Evolutionary conservation across 2,888 invertebrate species (phyloP).

Genomic region (Tuberolachnus salignus): DNA sequence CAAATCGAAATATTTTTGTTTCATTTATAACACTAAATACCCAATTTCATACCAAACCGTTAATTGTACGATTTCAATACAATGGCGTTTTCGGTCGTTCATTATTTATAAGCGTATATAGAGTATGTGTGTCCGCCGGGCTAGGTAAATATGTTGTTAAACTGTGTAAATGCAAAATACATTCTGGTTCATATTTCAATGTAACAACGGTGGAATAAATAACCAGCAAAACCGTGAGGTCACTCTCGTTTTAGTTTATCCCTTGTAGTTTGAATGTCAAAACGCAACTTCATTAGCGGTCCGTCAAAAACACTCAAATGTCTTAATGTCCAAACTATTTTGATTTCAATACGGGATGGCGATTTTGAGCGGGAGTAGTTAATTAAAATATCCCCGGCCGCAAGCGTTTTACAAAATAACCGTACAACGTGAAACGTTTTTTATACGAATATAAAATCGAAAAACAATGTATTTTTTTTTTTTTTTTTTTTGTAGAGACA

Average conservation of each 20-base stretch:
- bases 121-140: too few relatives aligned
- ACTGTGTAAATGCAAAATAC: neutral
- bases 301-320: slow-evolving; percentile 46
- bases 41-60: too few relatives aligned
- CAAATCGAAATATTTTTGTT: too few relatives aligned
- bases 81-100: too few relatives aligned
- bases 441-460: too few relatives aligned
- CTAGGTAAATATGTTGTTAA: too few relatives aligned
- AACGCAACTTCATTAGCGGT: slow-evolving; percentile 44
- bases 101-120: neutral
- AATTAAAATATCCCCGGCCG: neutral
- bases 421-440: too few relatives aligned
- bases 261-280: slow-evolving; percentile 33
- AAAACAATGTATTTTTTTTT: too few relatives aligned
- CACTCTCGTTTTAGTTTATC: slow-evolving; percentile 37
- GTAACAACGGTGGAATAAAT: neutral
- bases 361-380: neutral
- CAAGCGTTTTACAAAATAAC: neutral
- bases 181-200: slow-evolving; percentile 12
- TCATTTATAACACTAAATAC: too few relatives aligned
- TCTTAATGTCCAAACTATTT: slow-evolving; percentile 23
- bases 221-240: slow-evolving; percentile 17
- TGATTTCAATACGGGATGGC: slow-evolving; percentile 19
- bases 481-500: too few relatives aligned
- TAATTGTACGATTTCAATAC: too few relatives aligned